Base-by-base conservation (phyloP, 2,888 invertebrate genomes). In the Andrena hattorfiana region DNA sequence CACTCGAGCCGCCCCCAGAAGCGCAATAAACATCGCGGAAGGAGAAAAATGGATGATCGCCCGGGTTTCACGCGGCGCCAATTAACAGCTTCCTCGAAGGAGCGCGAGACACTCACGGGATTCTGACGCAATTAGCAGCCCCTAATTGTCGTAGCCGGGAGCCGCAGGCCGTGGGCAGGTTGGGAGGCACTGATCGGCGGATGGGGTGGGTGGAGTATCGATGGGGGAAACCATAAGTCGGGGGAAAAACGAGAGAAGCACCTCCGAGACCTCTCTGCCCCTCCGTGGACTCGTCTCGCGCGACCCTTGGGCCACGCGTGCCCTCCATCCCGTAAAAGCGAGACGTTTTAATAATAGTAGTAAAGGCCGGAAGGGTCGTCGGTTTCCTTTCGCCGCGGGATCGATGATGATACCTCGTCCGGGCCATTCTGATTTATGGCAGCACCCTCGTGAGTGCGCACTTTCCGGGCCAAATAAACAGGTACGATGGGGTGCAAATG, bases 311-410 rank as follows among this genome's bases (percentile, higher is more conserved):
- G 74, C 77, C 78, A 71, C 80, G 75, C 69, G 68, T 83, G 80
- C 72, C 74, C 35, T 20, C 30, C 54, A n/a, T 23, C 23, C 30
- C 59, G 35, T n/a, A 67, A 70, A 75, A 35, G 28, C n/a, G 69
- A 85, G 82, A 71, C 78, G 85, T 87, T 87, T 85, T 87, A 87
- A 86, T 87, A 87, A 86, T 86, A 73, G 78, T 76, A 81, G 81
- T 81, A 87, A 86, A 86, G 62, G 54, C 3, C n/a, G 16, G 23
- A 30, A 23, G 23, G 60, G 30, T n/a, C 42, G 81, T 49, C 26
- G 63, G 35, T 28, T 54, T 62, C 59, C 60, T 30, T 62, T 51
- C 23, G 42, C 1, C n/a, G 63, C 1, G 20, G 49, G 63, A 56
- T 69, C 79, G 79, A 78, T 69, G 79, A 64, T 59, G 16, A 26